phyloP scores from a whole-genome alignment of 2,113 vertebrate genomes.

The Crotalus horridus region DNA sequence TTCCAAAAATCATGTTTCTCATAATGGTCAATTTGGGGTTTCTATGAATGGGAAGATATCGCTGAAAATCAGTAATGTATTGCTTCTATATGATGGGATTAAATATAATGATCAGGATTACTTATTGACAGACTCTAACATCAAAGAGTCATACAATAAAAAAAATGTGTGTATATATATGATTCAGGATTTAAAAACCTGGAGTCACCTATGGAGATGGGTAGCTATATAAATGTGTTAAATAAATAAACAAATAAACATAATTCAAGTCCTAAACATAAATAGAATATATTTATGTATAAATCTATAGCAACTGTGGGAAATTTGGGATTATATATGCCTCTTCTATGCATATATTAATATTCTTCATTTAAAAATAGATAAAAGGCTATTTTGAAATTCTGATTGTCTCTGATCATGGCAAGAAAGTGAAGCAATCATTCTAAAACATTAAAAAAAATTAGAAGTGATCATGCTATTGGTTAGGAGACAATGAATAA shows the following conservation, averaged over 20 bases:
- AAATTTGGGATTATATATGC: not conserved
- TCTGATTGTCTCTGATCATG: not conserved
- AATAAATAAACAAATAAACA: not conserved
- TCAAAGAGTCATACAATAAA: not conserved
- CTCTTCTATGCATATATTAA: not conserved
- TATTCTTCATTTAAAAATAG: not conserved
- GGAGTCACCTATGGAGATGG: no score
- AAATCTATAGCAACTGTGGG: not conserved
- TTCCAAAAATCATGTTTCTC: not conserved
- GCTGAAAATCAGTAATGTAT: not conserved
- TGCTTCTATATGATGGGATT: not conserved
- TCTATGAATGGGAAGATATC: not conserved
- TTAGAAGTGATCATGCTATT: slow-evolving; percentile 8
- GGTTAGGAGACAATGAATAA: not conserved
- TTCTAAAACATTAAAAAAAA: not conserved
- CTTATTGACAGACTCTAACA: not conserved
- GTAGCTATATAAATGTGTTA: no score
- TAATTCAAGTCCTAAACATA: not conserved
- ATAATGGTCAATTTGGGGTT: not conserved
- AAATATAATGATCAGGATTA: not conserved
- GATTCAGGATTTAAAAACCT: not conserved
- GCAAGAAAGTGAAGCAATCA: not conserved
- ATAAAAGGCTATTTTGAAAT: not conserved
- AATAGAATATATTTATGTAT: not conserved
- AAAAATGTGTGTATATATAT: not conserved